phyloP scores from a whole-genome alignment of 2,113 vertebrate species.

The Bufo gargarizans region DNA sequence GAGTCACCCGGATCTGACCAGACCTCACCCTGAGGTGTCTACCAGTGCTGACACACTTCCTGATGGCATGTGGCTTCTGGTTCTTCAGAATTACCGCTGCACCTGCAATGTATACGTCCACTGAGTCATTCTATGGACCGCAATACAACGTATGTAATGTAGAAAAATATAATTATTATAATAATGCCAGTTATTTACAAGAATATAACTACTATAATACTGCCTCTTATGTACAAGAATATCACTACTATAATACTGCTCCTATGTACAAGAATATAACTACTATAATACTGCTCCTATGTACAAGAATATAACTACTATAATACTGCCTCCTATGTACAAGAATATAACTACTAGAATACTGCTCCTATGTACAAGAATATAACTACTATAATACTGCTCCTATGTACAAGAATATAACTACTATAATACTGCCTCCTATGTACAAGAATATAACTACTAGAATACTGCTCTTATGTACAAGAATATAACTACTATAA shows the following conservation, averaged over 20 bases:
- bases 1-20: not conserved
- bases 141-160: not conserved
- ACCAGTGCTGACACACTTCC: not conserved
- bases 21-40: not conserved
- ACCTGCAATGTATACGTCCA: too few species aligned
- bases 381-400: constrained; percentile 5
- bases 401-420: too few species aligned
- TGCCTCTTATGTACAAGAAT: not conserved
- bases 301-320: constrained; percentile 5
- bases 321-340: constrained; percentile 11
- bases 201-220: constrained; percentile 8
- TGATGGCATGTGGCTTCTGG: not conserved
- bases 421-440: too few species aligned
- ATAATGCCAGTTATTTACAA: not conserved
- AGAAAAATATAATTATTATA: not conserved
- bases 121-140: not conserved
- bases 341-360: constrained; percentile 7
- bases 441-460: not conserved
- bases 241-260: constrained; percentile 5
- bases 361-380: constrained; percentile 1
- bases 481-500: not conserved
- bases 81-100: too few species aligned
- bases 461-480: not conserved
- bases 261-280: not conserved
- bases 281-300: constrained; percentile 6